Conservation (phyloP, 2,888 invertebrate genomes). For the Chloromyia formosa region DNA sequence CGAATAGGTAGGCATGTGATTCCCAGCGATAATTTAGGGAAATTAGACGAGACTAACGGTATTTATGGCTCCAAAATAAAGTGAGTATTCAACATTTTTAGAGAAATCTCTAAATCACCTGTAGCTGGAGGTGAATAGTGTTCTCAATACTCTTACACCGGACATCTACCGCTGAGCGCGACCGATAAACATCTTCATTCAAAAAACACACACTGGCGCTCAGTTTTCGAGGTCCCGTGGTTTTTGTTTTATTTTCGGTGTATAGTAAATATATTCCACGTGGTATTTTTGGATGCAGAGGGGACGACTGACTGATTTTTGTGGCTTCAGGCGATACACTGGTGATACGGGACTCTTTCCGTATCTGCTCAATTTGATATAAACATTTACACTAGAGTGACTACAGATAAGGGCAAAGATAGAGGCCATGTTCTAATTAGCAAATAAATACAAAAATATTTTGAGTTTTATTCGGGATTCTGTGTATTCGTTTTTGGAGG, state of each 20-base stretch:
- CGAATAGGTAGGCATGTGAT: neutral
- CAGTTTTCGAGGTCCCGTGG: slow-evolving; percentile 9
- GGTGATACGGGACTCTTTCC: too few relatives aligned
- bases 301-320: too few relatives aligned
- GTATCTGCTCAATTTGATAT: neutral
- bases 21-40: slow-evolving; percentile 7
- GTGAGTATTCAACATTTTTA: slow-evolving; percentile 13
- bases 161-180: slow-evolving; percentile 37
- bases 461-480: too few relatives aligned
- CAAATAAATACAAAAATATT: slow-evolving; percentile 20
- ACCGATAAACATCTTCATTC: slow-evolving; percentile 34
- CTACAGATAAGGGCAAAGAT: neutral
- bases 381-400: slow-evolving; percentile 5
- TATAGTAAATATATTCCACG: slow-evolving; percentile 1
- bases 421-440: slow-evolving; percentile 4
- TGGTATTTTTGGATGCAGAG: slow-evolving; percentile 6
- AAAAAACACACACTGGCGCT: slow-evolving; percentile 31
- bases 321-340: too few relatives aligned
- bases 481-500: too few relatives aligned
- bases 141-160: neutral
- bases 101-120: slow-evolving; percentile 38
- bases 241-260: slow-evolving; percentile 11
- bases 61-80: slow-evolving; percentile 45
- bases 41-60: slow-evolving; percentile 45
- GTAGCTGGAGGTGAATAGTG: slow-evolving; percentile 26